phyloP scores from a whole-genome alignment of 2,113 vertebrate species.

The Antechinus flavipes region DNA sequence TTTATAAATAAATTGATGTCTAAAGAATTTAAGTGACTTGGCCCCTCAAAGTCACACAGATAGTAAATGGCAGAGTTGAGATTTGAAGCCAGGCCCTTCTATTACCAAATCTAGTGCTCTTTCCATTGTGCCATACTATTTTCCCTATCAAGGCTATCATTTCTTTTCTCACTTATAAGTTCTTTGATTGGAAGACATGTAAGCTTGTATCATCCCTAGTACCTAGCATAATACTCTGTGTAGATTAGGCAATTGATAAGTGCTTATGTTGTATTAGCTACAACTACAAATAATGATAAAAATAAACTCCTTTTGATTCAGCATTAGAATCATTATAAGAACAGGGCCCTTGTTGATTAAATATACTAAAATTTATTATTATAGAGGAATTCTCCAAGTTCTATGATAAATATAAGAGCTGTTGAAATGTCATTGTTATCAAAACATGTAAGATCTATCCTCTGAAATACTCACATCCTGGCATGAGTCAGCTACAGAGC shows the following conservation, averaged over 20 bases:
- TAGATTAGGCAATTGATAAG: background rate
- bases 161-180: background rate
- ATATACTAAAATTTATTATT: slow-evolving; percentile 19
- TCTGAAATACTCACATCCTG: slow-evolving; percentile 39
- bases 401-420: background rate
- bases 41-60: background rate
- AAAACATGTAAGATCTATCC: background rate
- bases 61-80: background rate
- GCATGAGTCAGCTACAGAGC: slow-evolving; percentile 49
- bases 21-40: background rate
- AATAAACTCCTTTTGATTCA: slow-evolving; percentile 45
- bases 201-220: background rate
- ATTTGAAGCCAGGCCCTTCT: background rate
- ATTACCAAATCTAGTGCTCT: background rate
- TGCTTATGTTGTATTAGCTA: background rate
- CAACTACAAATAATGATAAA: slow-evolving; percentile 3
- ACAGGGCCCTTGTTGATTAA: background rate
- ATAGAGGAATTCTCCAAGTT: slow-evolving; percentile 32
- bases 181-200: background rate
- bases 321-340: background rate
- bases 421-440: background rate
- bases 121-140: background rate
- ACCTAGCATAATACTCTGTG: background rate
- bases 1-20: background rate
- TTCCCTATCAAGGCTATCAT: background rate